A percentile compares a stretch with the other conserved stretches of the same genome.
Conservation (phyloP, 2,113 vertebrate species). For the Thinocorus orbignyianus region DNA sequence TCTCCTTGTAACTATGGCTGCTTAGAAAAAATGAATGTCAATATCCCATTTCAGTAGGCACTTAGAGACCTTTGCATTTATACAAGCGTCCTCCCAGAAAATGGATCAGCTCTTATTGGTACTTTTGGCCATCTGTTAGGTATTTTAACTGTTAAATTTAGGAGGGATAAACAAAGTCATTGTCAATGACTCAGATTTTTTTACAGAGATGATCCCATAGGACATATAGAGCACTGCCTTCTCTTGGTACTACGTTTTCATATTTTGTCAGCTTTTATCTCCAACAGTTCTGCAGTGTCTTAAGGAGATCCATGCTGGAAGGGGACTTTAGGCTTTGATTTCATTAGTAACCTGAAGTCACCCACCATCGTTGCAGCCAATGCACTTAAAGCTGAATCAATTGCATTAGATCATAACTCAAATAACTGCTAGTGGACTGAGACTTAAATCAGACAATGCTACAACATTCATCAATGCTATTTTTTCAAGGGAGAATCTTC, state of each 20-base stretch:
- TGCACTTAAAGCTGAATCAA: not conserved
- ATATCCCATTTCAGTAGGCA: not conserved
- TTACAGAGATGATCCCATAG: not conserved
- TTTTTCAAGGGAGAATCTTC: not conserved
- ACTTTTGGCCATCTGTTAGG: not conserved
- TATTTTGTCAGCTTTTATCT: not conserved
- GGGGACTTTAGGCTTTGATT: not conserved
- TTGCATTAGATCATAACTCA: not conserved
- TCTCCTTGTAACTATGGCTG: not conserved
- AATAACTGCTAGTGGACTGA: not conserved
- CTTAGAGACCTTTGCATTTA: not conserved
- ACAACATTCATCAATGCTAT: not conserved
- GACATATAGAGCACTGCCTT: not conserved
- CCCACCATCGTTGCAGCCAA: not conserved
- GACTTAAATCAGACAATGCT: not conserved
- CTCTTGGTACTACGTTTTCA: rapidly evolving
- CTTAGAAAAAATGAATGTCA: not conserved
- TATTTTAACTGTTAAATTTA: not conserved
- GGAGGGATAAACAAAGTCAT: not conserved
- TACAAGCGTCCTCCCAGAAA: not conserved
- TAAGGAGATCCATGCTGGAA: not conserved
- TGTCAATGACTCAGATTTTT: not conserved
- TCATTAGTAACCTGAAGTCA: not conserved
- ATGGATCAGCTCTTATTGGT: not conserved
- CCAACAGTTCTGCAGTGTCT: not conserved